Percentiles rank a stretch among this genome's conserved stretches.
These are phyloP conservation scores for Steinernema khuongi DNA, from an alignment of 1,140 invertebrate genomes.

Conservation along the genomic window DNA sequence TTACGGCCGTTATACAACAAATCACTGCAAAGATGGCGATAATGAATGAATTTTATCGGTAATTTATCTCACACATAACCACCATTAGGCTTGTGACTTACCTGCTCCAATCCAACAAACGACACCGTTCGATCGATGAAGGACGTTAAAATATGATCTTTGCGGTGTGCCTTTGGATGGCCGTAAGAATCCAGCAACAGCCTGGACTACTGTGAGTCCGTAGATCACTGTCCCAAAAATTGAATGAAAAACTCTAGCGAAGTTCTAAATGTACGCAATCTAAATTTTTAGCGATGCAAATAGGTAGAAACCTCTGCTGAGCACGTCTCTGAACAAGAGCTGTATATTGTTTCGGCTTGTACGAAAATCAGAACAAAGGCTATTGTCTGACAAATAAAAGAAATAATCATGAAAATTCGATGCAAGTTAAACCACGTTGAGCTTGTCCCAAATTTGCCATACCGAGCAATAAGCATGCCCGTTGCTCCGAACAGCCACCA, in stretches of 20 bases:
- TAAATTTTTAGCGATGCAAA: not conserved
- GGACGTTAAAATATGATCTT: not conserved
- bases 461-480: not conserved
- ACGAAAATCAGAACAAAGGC: not conserved
- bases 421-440: not conserved
- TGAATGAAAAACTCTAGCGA: not conserved
- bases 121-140: not conserved
- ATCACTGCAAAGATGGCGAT: not conserved
- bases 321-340: not conserved
- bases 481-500: conserved; percentile 1
- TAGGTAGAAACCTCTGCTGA: not conserved
- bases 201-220: not conserved
- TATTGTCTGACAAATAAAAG: not conserved
- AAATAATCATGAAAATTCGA: not conserved
- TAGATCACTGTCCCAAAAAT: not conserved
- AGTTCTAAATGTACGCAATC: not conserved
- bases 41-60: no score
- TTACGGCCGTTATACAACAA: not conserved
- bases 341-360: not conserved
- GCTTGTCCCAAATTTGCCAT: not conserved
- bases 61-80: not conserved
- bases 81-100: not conserved
- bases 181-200: not conserved
- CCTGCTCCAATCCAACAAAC: conserved; percentile 1
- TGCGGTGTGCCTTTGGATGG: not conserved